Conservation (phyloP, 2,113 vertebrate species). For the Oxyura jamaicensis region DNA sequence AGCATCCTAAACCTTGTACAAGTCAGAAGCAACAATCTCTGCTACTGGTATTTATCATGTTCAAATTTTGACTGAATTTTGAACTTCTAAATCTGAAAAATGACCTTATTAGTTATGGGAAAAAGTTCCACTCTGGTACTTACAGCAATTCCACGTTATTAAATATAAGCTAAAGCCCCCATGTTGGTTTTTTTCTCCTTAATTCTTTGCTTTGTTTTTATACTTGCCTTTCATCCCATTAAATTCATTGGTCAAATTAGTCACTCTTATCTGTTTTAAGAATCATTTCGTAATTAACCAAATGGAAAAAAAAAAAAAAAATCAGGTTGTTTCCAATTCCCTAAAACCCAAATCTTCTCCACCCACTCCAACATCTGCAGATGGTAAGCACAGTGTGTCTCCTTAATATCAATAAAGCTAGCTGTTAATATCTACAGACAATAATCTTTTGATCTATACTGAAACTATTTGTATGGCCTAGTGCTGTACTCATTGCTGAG, state of each 20-base stretch:
- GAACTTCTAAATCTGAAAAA: not conserved
- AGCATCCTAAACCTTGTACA: not conserved
- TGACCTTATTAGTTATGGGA: not conserved
- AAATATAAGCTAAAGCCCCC: not conserved
- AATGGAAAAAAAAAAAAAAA: slow-evolving; percentile 20
- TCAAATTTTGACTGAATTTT: slow-evolving; percentile 10
- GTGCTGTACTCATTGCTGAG: not conserved
- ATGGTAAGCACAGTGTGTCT: not conserved
- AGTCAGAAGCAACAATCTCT: not conserved
- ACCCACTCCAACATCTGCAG: slow-evolving; percentile 47
- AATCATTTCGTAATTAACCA: slow-evolving; percentile 22
- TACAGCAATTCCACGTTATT: not conserved
- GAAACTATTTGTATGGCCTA: not conserved
- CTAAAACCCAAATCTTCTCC: slow-evolving; percentile 28
- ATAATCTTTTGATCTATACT: not conserved
- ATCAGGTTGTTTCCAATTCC: not conserved
- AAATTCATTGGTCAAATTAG: slow-evolving; percentile 8
- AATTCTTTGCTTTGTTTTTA: not conserved
- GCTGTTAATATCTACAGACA: not conserved
- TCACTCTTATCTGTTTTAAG: slow-evolving; percentile 5
- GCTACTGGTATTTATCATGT: not conserved
- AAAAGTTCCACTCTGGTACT: not conserved
- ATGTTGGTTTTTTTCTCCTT: not conserved
- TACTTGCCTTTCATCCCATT: slow-evolving; percentile 21
- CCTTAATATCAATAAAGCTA: slow-evolving; percentile 4